Evolutionary conservation across 2,113 vertebrate species (phyloP), one percentile per base, ranked within the genome.

Genomic region (Diphyllodes magnificus): DNA sequence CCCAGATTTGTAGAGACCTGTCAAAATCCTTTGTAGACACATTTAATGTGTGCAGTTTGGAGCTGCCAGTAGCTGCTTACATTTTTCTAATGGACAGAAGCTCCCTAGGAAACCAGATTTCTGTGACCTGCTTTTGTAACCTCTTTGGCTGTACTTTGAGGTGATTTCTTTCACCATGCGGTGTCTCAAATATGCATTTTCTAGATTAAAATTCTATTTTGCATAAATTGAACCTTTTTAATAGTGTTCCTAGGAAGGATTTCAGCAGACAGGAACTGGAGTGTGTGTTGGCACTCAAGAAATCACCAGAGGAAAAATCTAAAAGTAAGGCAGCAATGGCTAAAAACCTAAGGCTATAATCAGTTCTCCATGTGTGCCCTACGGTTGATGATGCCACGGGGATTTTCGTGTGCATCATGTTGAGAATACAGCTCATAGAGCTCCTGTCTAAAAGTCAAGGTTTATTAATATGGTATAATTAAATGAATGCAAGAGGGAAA

Each of bases 401-500:
- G 71, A 92, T 13, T 80, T 85, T 61, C 0, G 2, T 35, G 60
- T 65, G n/a, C 42, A 49, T 50, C 59, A 33, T 15, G 15, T 54
- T 86, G 91, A 82, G 81, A 95, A 76, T 63, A 39, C 4, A 73
- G 20, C 42, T 96, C 70, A 54, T 4, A 77, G 35, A 91, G 42
- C 37, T 80, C 65, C 82, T 94, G 66, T 82, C 63, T 91, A 59
- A 90, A 91, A 95, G 93, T 89, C 78, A 87, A 61, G 73, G 19
- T 91, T 95, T 97, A 94, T 91, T 95, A 91, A 85, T 94, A 80
- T 37, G 42, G 21, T 69, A 80, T 77, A 91, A 96, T 95, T 90
- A 95, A 72, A 73, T 51, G 59, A 85, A 87, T 88, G 28, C 70
- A 85, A 57, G 75, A 54, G 73, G 78, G 82, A 94, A 93, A 89